Evolutionary conservation across 1,140 invertebrate genomes (phyloP).

Genomic region (Drosophila busckii): DNA sequence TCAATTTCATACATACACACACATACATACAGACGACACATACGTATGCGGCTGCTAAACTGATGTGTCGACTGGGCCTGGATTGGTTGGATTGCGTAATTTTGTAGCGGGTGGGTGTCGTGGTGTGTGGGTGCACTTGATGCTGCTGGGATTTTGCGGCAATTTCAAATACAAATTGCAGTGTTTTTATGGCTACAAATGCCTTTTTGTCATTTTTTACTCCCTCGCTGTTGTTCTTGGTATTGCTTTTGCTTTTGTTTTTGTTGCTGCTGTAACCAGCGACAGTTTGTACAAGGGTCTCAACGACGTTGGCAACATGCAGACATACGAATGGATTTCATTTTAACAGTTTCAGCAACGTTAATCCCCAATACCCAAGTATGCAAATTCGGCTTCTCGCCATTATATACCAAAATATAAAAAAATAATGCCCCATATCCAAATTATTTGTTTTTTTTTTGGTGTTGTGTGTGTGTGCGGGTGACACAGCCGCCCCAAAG

Average conservation of each 20-base stretch:
- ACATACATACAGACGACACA: too few species aligned
- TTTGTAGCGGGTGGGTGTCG: constrained; percentile 6
- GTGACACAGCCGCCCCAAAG: constrained; percentile 40
- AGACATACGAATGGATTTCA: constrained; percentile 67
- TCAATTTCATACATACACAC: constrained; percentile 67
- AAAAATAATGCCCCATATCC: too few species aligned
- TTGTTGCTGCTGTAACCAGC: constrained; percentile 48
- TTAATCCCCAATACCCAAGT: constrained; percentile 76
- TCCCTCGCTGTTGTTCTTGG: neutral
- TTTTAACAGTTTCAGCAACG: constrained; percentile 72
- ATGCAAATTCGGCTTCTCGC: constrained; percentile 67
- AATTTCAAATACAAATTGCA: constrained; percentile 77
- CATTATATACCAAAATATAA: too few species aligned
- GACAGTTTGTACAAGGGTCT: constrained; percentile 65
- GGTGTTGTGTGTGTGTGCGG: constrained; percentile 27
- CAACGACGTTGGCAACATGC: constrained; percentile 49
- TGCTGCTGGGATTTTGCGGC: constrained; percentile 72
- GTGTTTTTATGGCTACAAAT: constrained; percentile 74
- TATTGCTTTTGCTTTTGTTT: constrained; percentile 1
- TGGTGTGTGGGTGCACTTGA: constrained; percentile 14
- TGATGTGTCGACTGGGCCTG: constrained; percentile 34
- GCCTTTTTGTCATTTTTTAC: constrained; percentile 59
- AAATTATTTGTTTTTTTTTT: neutral
- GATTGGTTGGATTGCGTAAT: neutral
- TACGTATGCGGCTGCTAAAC: constrained; percentile 51